Evolutionary conservation across 2,113 vertebrate genomes (phyloP), one percentile per base, ranked within the genome.

Genomic region (Orientallactaga bullata): DNA sequence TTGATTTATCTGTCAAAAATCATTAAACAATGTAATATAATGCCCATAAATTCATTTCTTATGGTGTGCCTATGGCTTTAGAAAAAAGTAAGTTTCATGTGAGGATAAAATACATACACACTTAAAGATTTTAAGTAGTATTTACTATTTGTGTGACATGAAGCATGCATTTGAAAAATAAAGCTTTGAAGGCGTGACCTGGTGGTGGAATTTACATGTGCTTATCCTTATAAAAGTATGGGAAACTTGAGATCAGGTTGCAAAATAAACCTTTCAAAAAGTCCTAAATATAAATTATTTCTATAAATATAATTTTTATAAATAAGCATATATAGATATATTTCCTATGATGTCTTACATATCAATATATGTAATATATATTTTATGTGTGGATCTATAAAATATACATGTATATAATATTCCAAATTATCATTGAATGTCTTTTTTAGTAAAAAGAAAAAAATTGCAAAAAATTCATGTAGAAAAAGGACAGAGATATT

Each of bases 1-100:
- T 71, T 97, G 94, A 97, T 97, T 97, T 97, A 96, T 97, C 96
- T 95, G 51, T 97, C 88, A 97, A 94, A 81, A 90, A 87, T 89
- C 83, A 58, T 84, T 96, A 96, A 85, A 88, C 77, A 95, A 78
- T 94, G 60, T 90, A 95, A 95, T 23, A 16, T 0, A 0, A 74
- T 0, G 0, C 55, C 77, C n/a, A 82, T 96, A 97, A 96, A 97
- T 93, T 90, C 55, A 89, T 96, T 93, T 93, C 77, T 97, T 94
- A 89, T 21, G 80, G 51, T 51, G 42, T 90, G 37, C 7, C 60
- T 95, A 28, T 95, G 91, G 79, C 35, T 93, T 85, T 73, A 93
- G 85, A 93, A n/a, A n/a, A 93, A 95, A 96, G 95, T 74, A 0
- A 86, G 9, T 72, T 97, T 96, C 51, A 78, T 85, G 15, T 94